Conservation (phyloP, 2,888 invertebrate species). For the Andrena bicolor region DNA sequence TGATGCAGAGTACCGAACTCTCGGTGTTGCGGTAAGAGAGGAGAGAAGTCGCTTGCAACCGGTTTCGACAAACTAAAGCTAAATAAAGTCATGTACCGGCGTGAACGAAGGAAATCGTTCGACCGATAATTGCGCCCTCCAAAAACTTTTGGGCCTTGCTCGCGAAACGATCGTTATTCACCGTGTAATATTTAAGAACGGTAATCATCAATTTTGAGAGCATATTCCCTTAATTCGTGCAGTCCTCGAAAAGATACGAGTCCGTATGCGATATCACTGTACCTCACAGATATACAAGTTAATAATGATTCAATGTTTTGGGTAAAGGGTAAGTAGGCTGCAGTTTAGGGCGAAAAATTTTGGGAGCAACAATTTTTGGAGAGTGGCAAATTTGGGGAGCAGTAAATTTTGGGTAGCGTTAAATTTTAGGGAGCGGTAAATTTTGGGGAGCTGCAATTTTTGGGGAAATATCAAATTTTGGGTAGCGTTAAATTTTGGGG, state of each 20-base stretch:
- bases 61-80: constrained; percentile 78
- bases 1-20: constrained; percentile 67
- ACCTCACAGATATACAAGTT: too few relatives aligned
- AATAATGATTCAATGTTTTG: too few relatives aligned
- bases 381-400: too few relatives aligned
- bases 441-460: too few relatives aligned
- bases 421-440: too few relatives aligned
- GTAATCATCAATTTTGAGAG: constrained; percentile 13
- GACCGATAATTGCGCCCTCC: constrained; percentile 63
- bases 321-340: too few relatives aligned
- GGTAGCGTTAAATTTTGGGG: too few relatives aligned
- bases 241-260: not conserved
- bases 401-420: too few relatives aligned
- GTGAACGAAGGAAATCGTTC: constrained; percentile 65
- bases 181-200: constrained; percentile 40
- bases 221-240: constrained; percentile 7
- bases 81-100: constrained; percentile 76
- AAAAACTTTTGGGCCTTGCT: constrained; percentile 51
- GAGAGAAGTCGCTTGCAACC: constrained; percentile 73
- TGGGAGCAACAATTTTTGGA: too few relatives aligned
- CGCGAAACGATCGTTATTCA: constrained; percentile 36
- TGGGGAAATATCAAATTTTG: too few relatives aligned
- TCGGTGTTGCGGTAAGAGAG: constrained; percentile 54
- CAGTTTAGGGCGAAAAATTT: too few relatives aligned
- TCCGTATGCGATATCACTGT: not conserved